Conservation (phyloP, 2,113 vertebrate species). For the Tinamus guttatus region DNA sequence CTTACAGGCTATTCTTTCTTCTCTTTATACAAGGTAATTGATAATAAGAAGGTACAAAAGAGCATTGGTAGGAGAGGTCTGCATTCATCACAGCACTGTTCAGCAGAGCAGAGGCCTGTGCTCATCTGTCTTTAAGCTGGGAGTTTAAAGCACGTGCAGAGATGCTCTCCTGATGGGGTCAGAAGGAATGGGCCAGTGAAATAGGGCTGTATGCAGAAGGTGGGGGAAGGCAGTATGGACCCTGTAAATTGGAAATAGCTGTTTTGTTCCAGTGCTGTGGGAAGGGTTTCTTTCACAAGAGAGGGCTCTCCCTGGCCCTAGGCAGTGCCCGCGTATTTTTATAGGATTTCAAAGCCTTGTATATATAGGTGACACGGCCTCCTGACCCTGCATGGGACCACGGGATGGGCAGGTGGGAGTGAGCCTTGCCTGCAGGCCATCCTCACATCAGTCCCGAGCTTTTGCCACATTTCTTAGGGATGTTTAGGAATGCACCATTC, state of each 20-base stretch:
- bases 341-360: neutral
- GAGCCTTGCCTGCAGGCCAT: neutral
- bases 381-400: neutral
- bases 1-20: neutral
- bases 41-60: neutral
- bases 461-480: neutral
- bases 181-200: neutral
- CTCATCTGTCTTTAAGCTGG: neutral
- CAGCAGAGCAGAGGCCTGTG: neutral
- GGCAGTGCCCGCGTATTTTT: neutral
- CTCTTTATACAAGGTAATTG: neutral
- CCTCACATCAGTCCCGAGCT: accelerated
- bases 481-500: neutral
- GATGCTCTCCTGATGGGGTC: neutral
- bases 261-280: neutral
- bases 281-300: neutral
- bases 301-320: neutral
- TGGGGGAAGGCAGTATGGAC: neutral
- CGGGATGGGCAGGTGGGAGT: neutral
- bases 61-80: neutral
- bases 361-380: neutral
- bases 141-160: neutral
- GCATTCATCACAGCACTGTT: neutral
- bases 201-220: neutral
- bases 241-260: neutral